Evolutionary conservation across 23 tunicate genomes (phyloP).

Genomic region (Corella eumyota): DNA sequence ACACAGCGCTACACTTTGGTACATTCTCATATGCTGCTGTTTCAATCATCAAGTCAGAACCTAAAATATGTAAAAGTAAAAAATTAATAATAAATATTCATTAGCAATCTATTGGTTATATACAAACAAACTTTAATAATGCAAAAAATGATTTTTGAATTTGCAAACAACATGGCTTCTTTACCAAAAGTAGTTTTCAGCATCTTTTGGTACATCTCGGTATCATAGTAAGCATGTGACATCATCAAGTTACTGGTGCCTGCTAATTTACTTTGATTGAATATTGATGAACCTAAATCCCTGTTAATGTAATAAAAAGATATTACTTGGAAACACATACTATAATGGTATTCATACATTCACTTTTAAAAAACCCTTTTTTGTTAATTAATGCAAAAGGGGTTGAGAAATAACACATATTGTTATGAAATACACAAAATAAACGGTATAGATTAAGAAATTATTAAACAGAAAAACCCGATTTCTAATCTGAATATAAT

Average conservation of each 20-base stretch:
- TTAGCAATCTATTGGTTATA: not conserved
- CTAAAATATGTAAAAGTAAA: conserved; percentile 12
- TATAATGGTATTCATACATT: no score
- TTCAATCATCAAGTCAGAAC: conserved; percentile 48
- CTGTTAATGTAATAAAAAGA: conserved; percentile 14
- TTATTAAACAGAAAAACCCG: no score
- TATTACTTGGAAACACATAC: not conserved
- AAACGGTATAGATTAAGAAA: no score
- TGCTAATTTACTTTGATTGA: conserved; percentile 36
- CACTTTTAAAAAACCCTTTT: not conserved
- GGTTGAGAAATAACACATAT: no score
- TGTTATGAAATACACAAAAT: no score
- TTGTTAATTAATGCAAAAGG: no score
- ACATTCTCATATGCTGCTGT: conserved; percentile 53
- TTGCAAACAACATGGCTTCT: no score
- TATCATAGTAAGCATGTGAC: conserved; percentile 84
- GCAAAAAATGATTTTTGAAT: not conserved
- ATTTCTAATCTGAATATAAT: no score
- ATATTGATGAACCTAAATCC: conserved; percentile 39
- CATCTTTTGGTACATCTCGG: conserved; percentile 52
- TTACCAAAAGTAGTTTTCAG: conserved; percentile 58
- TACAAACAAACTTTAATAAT: not conserved
- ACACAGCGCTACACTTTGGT: conserved; percentile 86
- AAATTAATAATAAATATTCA: not conserved
- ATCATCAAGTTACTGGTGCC: conserved; percentile 61